A percentile compares a stretch with the other conserved stretches of the same genome.
phyloP scores from a whole-genome alignment of 2,113 vertebrate genomes.

The Sorex araneus region DNA sequence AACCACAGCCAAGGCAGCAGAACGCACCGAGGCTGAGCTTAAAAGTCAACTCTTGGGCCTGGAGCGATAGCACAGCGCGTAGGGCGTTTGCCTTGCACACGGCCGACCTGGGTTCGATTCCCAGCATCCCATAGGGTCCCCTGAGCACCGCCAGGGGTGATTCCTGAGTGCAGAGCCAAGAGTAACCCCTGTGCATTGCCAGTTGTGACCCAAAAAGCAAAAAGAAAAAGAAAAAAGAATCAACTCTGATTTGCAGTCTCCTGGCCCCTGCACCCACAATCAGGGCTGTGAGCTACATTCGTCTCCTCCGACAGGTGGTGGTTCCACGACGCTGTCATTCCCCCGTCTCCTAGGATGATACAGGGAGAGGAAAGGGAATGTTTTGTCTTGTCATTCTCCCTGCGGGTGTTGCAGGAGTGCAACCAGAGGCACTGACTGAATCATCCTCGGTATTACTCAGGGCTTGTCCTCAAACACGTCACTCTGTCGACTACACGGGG shows the following conservation, averaged over 20 bases:
- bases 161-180: no score
- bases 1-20: not conserved
- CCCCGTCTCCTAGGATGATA: constrained; percentile 11
- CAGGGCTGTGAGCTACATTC: not conserved
- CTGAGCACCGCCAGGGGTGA: no score
- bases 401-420: not conserved
- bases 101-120: no score
- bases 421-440: constrained; percentile 7
- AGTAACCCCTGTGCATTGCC: no score
- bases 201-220: no score
- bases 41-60: no score
- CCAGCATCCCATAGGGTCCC: no score
- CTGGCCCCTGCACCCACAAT: not conserved
- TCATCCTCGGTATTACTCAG: not conserved
- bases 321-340: not conserved
- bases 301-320: not conserved
- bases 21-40: not conserved
- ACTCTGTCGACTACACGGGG: not conserved
- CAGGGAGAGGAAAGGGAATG: not conserved
- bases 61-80: no score
- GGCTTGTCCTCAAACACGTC: constrained; percentile 40
- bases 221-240: no score
- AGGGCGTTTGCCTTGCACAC: no score
- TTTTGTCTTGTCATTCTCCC: constrained; percentile 39
- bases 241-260: no score